Evolutionary conservation across 2,113 vertebrate species (phyloP).

Genomic region (Gallinago undulata): DNA sequence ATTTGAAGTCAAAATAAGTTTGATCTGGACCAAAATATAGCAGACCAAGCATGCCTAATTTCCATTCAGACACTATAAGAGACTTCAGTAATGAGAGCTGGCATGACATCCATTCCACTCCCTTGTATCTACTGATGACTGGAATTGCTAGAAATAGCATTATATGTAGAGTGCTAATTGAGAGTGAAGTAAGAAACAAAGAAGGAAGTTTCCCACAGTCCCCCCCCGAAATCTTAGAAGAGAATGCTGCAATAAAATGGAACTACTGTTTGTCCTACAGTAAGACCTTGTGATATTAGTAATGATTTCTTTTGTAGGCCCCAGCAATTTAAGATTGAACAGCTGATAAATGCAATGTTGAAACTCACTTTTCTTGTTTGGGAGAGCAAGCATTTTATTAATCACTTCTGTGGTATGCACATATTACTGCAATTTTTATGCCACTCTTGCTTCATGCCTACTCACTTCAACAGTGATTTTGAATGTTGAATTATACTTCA

Average conservation of each 20-base stretch:
- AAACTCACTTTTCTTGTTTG: slow-evolving; percentile 52
- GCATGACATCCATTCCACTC: neutral
- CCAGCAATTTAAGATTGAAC: slow-evolving; percentile 29
- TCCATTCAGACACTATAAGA: slow-evolving; percentile 16
- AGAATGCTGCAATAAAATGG: slow-evolving; percentile 20
- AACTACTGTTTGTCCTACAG: slow-evolving; percentile 37
- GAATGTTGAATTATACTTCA: neutral
- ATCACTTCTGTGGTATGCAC: neutral
- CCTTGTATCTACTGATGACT: neutral
- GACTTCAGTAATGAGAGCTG: slow-evolving; percentile 39
- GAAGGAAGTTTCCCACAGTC: slow-evolving; percentile 44
- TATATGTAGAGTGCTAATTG: neutral
- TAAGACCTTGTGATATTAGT: slow-evolving; percentile 48
- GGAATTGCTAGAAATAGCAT: slow-evolving; percentile 14
- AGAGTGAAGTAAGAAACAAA: neutral
- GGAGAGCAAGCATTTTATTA: slow-evolving; percentile 33
- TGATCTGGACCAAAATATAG: slow-evolving; percentile 50
- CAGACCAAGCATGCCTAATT: neutral
- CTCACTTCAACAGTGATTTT: neutral
- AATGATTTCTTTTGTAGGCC: slow-evolving; percentile 35
- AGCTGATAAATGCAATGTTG: slow-evolving; percentile 9
- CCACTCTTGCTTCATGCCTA: neutral
- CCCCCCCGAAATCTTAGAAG: slow-evolving; percentile 28
- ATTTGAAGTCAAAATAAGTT: neutral
- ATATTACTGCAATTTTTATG: neutral